Base-by-base conservation (phyloP, 2,797 vertebrate species). In the Rallus crepitans region DNA sequence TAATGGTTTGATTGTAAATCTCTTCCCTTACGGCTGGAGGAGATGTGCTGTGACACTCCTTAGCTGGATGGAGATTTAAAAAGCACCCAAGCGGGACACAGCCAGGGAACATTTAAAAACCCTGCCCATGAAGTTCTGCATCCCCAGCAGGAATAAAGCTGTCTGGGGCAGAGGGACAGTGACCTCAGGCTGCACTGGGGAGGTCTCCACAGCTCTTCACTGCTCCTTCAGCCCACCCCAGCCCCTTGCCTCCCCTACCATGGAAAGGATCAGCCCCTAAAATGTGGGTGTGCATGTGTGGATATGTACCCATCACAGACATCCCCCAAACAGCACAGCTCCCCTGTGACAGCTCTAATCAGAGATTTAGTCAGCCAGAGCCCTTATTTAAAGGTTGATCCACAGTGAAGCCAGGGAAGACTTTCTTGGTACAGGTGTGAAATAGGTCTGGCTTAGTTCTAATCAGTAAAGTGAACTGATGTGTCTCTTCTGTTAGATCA, bases 301-400 rank as follows among this genome's bases (percentile, higher is more conserved):
- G 65, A 11, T 47, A 14, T 0, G 0, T 42, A 9, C 9, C 47
- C 45, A 25, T 31, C 53, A 7, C 16, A 25, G 53, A 23, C 48
- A 21, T 12, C 40, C 45, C 31, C 4, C 3, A 3, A n/a, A 15
- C 42, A 60, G 40, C 48, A 17, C 5, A 2, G 72, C 57, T 87
- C 35, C 42, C 52, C 69, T 2, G 3, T 3, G 18, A 31, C 0
- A 1, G 31, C 69, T 48, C 50, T 6, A 24, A 65, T 25, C 59
- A 8, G 55, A 69, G 60, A 23, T 65, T 57, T 42, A n/a, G 56
- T n/a, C 66, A 35, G 37, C n/a, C 76, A 61, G 57, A 94, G 45
- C 86, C 59, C n/a, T 70, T 48, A 11, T 15, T 71, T 85, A 68
- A 64, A 83, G 73, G 65, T 3, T 80, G 92, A 93, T 80, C 50